Conservation (phyloP, 2,888 invertebrate genomes). For the Kuschelorhynchus macadamiae region DNA sequence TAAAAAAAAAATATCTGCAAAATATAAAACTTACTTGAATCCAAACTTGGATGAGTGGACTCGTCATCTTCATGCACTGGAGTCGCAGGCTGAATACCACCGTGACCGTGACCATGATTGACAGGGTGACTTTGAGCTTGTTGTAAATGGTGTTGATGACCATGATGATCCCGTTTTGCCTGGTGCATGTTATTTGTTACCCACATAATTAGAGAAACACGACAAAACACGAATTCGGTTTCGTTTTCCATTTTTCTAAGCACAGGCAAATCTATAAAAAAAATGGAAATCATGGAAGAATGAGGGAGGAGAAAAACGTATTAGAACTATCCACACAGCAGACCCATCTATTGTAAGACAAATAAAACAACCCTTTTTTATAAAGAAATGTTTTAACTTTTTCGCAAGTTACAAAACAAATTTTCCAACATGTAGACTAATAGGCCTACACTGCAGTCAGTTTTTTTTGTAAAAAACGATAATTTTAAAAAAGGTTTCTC, state of each 20-base stretch:
- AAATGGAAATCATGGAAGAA: slow-evolving; percentile 1
- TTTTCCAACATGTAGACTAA: too few relatives aligned
- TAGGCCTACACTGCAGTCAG: too few relatives aligned
- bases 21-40: slow-evolving; percentile 75
- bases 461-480: too few relatives aligned
- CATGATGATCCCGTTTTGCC: slow-evolving; percentile 73
- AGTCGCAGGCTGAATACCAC: not conserved
- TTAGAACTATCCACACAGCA: too few relatives aligned
- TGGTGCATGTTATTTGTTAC: slow-evolving; percentile 87
- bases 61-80: slow-evolving; percentile 69
- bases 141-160: slow-evolving; percentile 14
- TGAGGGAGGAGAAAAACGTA: not conserved
- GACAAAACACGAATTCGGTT: slow-evolving; percentile 78
- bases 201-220: slow-evolving; percentile 92
- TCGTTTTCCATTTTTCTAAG: slow-evolving; percentile 81
- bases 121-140: slow-evolving; percentile 1
- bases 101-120: slow-evolving; percentile 1
- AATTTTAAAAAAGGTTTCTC: too few relatives aligned
- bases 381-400: too few relatives aligned
- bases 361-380: too few relatives aligned
- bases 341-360: too few relatives aligned
- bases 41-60: slow-evolving; percentile 74
- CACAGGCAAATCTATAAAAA: slow-evolving; percentile 77
- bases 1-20: too few relatives aligned
- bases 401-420: too few relatives aligned